phyloP scores from a whole-genome alignment of 2,888 invertebrate species.

The Pollenia angustigena region DNA sequence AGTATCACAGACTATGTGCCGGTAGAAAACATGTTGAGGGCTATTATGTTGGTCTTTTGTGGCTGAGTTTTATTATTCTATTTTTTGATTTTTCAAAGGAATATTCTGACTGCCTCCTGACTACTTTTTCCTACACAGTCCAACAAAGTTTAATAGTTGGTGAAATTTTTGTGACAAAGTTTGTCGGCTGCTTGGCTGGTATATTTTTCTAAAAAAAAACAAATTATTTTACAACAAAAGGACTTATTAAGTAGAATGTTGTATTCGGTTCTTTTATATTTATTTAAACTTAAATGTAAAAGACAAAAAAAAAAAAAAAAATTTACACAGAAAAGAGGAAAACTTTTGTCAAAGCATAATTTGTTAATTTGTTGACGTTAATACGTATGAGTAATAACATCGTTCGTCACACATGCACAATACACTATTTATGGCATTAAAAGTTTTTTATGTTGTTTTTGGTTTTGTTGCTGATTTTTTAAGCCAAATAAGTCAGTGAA shows the following conservation, averaged over 20 bases:
- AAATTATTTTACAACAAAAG: constrained; percentile 43
- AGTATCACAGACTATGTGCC: not conserved
- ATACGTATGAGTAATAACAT: constrained; percentile 66
- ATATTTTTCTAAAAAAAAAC: constrained; percentile 7
- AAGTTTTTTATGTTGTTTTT: constrained; percentile 55
- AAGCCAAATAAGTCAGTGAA: constrained; percentile 62
- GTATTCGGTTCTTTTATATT: constrained; percentile 10
- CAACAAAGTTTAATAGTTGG: constrained; percentile 66
- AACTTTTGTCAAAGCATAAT: constrained; percentile 72
- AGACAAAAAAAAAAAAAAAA: not conserved
- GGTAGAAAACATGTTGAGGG: not conserved
- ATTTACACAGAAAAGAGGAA: constrained; percentile 27
- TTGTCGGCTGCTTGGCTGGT: constrained; percentile 18
- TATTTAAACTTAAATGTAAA: constrained; percentile 31
- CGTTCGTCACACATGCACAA: constrained; percentile 56
- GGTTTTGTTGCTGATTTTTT: constrained; percentile 3
- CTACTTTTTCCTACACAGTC: constrained; percentile 32
- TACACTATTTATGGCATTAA: constrained; percentile 59
- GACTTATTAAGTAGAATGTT: constrained; percentile 46
- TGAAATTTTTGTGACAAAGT: constrained; percentile 65
- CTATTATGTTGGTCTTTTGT: constrained; percentile 39
- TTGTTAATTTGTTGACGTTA: constrained; percentile 73
- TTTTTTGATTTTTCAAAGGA: constrained; percentile 56
- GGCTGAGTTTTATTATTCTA: constrained; percentile 33
- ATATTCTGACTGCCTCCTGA: constrained; percentile 32